A percentile compares a stretch with the other conserved stretches of the same genome.
phyloP scores from a whole-genome alignment of 2,797 vertebrate species.

The Eremophila alpestris region DNA sequence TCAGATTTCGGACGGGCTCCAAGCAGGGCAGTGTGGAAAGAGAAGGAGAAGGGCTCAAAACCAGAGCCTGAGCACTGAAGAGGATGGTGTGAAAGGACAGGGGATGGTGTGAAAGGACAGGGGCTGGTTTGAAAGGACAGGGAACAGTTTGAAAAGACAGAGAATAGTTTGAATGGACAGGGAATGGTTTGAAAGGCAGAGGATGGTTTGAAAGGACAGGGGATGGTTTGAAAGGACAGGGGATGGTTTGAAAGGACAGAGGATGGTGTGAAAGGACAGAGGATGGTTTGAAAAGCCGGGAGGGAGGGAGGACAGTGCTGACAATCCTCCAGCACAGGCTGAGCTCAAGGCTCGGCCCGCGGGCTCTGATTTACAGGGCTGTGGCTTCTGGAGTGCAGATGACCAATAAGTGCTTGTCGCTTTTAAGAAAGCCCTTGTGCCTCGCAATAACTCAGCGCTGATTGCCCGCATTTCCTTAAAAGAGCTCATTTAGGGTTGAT shows the following conservation, averaged over 20 bases:
- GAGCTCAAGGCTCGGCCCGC: neutral
- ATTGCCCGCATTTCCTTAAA: conserved; percentile 62
- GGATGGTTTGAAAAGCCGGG: neutral
- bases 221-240: neutral
- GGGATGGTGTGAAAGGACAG: neutral
- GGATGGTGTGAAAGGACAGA: neutral
- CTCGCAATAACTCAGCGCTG: conserved; percentile 46
- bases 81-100: neutral
- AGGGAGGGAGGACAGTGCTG: neutral
- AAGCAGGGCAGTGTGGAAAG: neutral
- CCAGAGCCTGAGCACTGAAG: neutral
- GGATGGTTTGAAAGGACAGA: no score
- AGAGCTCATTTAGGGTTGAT: conserved; percentile 54
- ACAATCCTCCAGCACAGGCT: neutral
- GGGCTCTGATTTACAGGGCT: conserved; percentile 18
- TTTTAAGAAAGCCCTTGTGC: conserved; percentile 52
- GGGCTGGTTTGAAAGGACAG: neutral
- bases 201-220: neutral
- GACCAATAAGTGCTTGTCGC: conserved; percentile 13
- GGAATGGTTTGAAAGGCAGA: neutral
- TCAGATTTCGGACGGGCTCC: neutral
- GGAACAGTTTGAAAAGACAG: neutral
- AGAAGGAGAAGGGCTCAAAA: neutral
- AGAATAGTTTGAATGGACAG: neutral
- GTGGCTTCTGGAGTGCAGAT: conserved; percentile 31